Conservation (phyloP, 2,797 vertebrate species). For the Manis javanica region DNA sequence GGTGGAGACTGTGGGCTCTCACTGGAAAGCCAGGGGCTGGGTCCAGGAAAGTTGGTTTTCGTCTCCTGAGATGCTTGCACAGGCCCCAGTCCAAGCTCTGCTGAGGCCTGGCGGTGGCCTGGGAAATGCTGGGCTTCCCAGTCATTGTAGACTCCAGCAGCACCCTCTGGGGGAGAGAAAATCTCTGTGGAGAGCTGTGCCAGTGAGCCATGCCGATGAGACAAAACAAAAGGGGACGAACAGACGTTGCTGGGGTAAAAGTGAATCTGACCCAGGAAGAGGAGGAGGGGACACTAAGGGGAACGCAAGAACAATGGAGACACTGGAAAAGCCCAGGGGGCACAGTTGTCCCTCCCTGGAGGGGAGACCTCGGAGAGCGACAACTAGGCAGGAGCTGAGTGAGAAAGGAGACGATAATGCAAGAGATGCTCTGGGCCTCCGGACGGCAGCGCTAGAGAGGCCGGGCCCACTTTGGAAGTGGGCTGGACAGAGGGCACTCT, state of each 20-base stretch:
- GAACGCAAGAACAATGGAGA: not conserved
- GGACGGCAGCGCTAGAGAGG: not conserved
- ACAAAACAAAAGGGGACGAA: not conserved
- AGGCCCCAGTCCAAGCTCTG: slow-evolving; percentile 80
- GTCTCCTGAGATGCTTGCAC: slow-evolving; percentile 79
- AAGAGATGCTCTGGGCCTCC: not conserved
- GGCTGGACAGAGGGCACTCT: not conserved
- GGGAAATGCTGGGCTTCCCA: slow-evolving; percentile 80
- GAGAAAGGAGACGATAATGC: not conserved
- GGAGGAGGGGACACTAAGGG: not conserved
- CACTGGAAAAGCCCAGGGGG: not conserved
- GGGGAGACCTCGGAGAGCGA: not conserved
- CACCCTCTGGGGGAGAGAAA: slow-evolving; percentile 39
- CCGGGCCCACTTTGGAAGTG: not conserved
- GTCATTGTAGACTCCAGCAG: slow-evolving; percentile 83
- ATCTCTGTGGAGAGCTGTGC: not conserved
- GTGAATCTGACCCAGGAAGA: not conserved
- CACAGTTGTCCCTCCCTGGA: not conserved
- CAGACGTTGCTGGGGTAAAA: not conserved
- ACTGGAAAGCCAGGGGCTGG: slow-evolving; percentile 81
- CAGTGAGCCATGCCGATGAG: not conserved
- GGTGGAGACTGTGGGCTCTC: slow-evolving; percentile 85
- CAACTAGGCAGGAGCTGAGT: not conserved
- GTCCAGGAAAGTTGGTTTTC: slow-evolving; percentile 87
- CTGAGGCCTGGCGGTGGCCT: slow-evolving; percentile 81